Evolutionary conservation across 2,113 vertebrate genomes (phyloP).

Genomic region (Chrysochloris asiatica): DNA sequence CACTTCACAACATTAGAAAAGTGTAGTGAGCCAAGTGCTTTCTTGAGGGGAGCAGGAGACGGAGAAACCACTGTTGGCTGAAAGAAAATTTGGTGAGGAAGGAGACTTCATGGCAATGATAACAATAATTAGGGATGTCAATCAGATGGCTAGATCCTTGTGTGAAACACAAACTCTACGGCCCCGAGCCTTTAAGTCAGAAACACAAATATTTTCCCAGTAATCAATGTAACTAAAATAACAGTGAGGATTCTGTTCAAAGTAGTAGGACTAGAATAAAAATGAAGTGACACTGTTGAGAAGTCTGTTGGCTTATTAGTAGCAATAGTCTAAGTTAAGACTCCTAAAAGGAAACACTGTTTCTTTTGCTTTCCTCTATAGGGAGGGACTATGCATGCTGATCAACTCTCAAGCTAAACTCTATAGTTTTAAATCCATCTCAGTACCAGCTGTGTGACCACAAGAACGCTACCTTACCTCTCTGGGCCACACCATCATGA

Average conservation of each 20-base stretch:
- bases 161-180: not conserved
- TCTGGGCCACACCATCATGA: not conserved
- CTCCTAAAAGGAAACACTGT: slow-evolving; percentile 33
- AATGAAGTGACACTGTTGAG: not conserved
- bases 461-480: not conserved
- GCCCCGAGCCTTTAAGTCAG: not conserved
- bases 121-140: not conserved
- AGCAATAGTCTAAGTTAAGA: not conserved
- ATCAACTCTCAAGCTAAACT: too few species aligned
- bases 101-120: not conserved
- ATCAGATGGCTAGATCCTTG: not conserved
- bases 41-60: too few species aligned
- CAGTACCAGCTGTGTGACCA: not conserved
- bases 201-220: slow-evolving; percentile 15
- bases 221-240: not conserved
- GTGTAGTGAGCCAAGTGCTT: not conserved
- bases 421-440: not conserved
- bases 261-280: not conserved
- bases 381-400: not conserved
- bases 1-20: too few species aligned
- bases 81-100: not conserved
- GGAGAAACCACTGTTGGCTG: not conserved
- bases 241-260: not conserved
- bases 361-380: not conserved
- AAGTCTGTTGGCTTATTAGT: not conserved